Base-by-base conservation (phyloP, 2,797 vertebrate species). In the Pagetopsis macropterus region DNA sequence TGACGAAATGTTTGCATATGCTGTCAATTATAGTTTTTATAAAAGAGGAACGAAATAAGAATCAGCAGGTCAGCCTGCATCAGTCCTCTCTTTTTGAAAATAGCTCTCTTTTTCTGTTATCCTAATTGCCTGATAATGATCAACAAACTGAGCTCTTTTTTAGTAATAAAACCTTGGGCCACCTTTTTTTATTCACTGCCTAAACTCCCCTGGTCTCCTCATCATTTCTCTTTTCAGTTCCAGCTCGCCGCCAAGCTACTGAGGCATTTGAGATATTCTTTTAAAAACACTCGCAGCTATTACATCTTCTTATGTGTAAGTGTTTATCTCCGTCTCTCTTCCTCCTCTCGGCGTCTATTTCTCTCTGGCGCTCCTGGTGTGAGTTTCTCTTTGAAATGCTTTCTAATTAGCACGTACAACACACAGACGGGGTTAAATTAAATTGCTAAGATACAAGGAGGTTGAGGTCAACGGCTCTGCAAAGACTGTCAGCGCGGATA, bases 381-480 rank as follows among this genome's bases (percentile, higher is more conserved):
- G 80, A 91, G 77, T 88, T 89, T 90, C 89, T 82, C 87, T 92
- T 91, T 91, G 88, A 94, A 93, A 93, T 72, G 81, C 86, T 84
- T 88, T 90, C 89, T 93, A 93, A 95, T 95, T 94, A 94, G 86
- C 86, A 71, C 84, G 37, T 84, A 87, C 81, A 82, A 84, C 88
- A 88, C 86, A 72, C 87, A 84, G 84, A 83, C 71, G 19, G 83
- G 94, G 93, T 94, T 92, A 94, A 91, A 94, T 91, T 92, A 93
- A 93, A 94, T 92, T 92, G 92, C 92, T 82, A 70, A 89, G 90
- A 92, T 92, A 88, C 91, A 85, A 74, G 78, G 72, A 88, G 93
- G 92, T 90, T 57, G 88, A 90, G 94, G 94, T 94, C 93, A 94
- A 90, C 74, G 79, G 89, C 87, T 94, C 83, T 48, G 84, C 89